Evolutionary conservation across 2,888 invertebrate species (phyloP), one percentile per base, ranked within the genome.

Genomic region (Crioceris asparagi): DNA sequence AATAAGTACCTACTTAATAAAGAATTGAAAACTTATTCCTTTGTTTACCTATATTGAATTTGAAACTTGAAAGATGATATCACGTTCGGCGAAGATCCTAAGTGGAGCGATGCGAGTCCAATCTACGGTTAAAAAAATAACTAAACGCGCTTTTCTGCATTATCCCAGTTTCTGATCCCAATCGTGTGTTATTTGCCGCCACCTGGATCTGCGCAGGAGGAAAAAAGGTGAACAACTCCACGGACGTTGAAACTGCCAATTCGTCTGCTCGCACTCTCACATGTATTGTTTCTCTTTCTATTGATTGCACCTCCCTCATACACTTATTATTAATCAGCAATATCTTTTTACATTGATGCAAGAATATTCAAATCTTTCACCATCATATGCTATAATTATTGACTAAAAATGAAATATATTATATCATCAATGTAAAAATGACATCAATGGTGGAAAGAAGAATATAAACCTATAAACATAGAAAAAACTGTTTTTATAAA

Each of bases 201-300:
- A 56, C 60, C 56, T 60, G 62, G 65, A 61, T 59, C 58, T 58
- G 56, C 60, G 53, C 69, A 72, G 72, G 71, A 72, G 72, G 71
- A 72, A 71, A 71, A 72, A 72, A 73, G 72, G 72, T 73, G 72
- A 72, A 45, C 38, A 40, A 39, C 40, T 44, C 43, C 44, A 44
- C 44, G 30, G 32, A 36, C 44, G 38, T 14, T 27, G 27, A 27
- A 27, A 27, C 12, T 27, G 27, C 27, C 14, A 12, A 12, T 3
- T 14, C 57, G 59, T 6, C 27, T 57, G 55, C 58, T 59, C 59
- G 61, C 62, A 64, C 64, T 54, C 21, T 21, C 7, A 10, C 21
- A 7, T 7, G 21, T 21, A 21, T 10, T 6, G 21, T 21, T 10
- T 6, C 21, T 21, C 21, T 10, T 21, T 21, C 10, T 6, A 7